Percentiles rank a stretch among this genome's conserved stretches.
Conservation (phyloP, 1,140 invertebrate species). For the Caenorhabditis latens region DNA sequence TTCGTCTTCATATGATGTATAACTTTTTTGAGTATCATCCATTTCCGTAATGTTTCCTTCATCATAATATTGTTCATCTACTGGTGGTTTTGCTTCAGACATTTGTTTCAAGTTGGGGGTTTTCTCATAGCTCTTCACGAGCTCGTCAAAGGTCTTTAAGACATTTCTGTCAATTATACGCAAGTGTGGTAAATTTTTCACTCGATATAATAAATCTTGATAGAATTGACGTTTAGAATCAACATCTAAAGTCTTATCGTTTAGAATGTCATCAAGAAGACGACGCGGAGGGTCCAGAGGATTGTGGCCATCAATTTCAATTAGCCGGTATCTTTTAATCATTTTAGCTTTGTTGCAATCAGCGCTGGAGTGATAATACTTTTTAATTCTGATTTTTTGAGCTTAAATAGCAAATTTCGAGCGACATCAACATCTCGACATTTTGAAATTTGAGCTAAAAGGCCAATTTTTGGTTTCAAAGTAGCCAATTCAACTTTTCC, state of each 20-base stretch:
- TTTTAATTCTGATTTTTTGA: neutral
- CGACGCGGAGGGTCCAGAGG: neutral
- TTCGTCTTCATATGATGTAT: neutral
- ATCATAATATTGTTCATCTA: too few species aligned
- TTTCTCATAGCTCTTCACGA: neutral
- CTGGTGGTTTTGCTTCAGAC: too few species aligned
- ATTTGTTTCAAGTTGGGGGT: neutral
- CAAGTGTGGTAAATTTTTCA: neutral
- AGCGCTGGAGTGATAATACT: neutral
- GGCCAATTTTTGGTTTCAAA: neutral
- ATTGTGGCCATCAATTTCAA: conserved; percentile 1
- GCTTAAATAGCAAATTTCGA: conserved; percentile 10
- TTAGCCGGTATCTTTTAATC: neutral
- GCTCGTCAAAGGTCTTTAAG: neutral
- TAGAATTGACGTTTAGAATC: neutral
- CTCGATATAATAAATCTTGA: neutral
- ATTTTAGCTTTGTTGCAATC: neutral
- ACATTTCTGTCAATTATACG: neutral
- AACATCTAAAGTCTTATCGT: neutral
- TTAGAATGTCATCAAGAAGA: neutral
- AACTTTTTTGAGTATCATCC: neutral
- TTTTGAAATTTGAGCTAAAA: neutral
- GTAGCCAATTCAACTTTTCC: neutral
- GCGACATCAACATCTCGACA: neutral
- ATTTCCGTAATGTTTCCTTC: too few species aligned